Evolutionary conservation across 1,140 invertebrate species (phyloP), one percentile per base, ranked within the genome.

Genomic region (Steinernema khuongi): DNA sequence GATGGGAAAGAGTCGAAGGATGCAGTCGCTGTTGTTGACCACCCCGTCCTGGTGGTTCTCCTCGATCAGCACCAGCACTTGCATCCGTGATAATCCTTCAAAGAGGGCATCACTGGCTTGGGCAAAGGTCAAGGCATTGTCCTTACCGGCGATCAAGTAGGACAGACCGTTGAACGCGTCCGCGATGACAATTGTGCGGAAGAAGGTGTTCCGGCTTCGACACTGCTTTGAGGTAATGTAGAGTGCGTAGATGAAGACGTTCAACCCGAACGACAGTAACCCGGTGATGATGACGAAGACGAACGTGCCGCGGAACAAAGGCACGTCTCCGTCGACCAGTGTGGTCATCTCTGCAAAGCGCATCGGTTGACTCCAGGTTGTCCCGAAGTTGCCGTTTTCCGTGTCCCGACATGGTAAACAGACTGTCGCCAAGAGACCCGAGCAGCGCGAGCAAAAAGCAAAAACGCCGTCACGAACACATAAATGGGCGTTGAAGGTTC

Each of bases 261-360:
- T 60, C 19, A 60, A 60, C 50, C 50, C 50, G 50, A 60, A 60
- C 19, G 50, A 60, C 50, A 60, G 50, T 11, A 60, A 60, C 50
- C 50, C 50, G 50, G 50, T 17, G 11, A 60, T 22, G 50, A 60
- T 22, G 7, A 14, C 50, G 50, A 60, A 60, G 50, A 60, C 26
- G 50, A 60, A 60, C 50, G 50, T 60, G 19, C 50, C 50, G 19
- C 50, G 50, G 7, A 60, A 60, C 14, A 60, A 22, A 14, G 19
- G 50, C 7, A 60, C 50, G 22, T 60, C 50, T 22, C 22, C 50
- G 19, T 60, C 50, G 50, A 60, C 50, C 50, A 60, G 22, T 22
- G 22, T 22, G 50, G 50, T 60, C 50, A 60, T 60, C 22, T 60
- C 50, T 60, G 19, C 4, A 60, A 60, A 22, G 11, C 11, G 50